Base-by-base conservation (phyloP, 2,888 invertebrate species). In the Hemithea aestivaria region DNA sequence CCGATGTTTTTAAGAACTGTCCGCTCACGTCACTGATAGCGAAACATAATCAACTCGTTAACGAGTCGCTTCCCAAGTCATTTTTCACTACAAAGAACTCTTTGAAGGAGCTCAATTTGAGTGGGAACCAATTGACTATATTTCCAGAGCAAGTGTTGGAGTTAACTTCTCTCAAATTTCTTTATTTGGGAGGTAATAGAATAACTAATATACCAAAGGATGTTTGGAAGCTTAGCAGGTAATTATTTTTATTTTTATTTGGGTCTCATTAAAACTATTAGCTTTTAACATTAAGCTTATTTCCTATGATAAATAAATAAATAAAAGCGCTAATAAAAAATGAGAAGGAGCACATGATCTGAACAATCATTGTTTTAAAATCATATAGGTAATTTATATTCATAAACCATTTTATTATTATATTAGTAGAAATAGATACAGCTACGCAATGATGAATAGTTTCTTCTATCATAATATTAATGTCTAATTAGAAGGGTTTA, bases 121-220 rank as follows among this genome's bases (percentile, higher is more conserved):
- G 97, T 78, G 99, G 99, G 6, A 99, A 99, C 77, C 87, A 90
- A 44, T 80, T 99, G 35, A 91, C 90, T 16, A 87, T 89, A 30
- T 94, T 99, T 66, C 98, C 99, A 1, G 92, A 93, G 58, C 96
- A 97, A 82, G 84, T 98, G 35, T 88, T 97, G 48, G 94, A 96
- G 49, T 78, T 97, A 53, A 71, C 83, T 11, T 89, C 90, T 33
- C 87, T 99, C 27, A 93, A 91, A 72, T 95, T 94, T 71, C 90
- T 99, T 16, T 97, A 98, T 76, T 83, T 98, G 54, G 98, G 98
- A 22, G 96, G 94, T 21, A 99, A 99, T 82, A 89, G 89, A 51
- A 94, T 99, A 62, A 82, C 88, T 38, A 90, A 90, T 50, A 91
- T 99, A 61, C 93, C 96, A 35, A 93, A 92, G 71, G 93, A 94